Evolutionary conservation across 1,140 invertebrate genomes (phyloP), one percentile per base, ranked within the genome.

Genomic region (Pantala flavescens): DNA sequence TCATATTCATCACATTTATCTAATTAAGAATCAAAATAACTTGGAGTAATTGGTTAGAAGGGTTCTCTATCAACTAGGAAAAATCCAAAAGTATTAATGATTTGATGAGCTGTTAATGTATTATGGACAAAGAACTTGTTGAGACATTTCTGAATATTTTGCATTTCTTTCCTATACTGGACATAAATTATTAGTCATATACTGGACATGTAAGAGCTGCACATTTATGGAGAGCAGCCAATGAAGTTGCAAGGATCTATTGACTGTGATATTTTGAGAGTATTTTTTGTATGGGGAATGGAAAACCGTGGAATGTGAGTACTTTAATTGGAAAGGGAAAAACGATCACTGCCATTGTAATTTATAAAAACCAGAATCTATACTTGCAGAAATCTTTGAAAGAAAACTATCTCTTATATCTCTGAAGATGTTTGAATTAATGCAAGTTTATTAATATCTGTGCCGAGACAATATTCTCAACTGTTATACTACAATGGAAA

Each of bases 401-500:
- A 63, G 1, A 21, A 16, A 63, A 16, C n/a, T 7, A 12, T 63
- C 49, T 63, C 49, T 1, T 1, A 21, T 63, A 19, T 63, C 49
- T 63, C 49, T 63, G 5, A 5, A 63, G 3, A 63, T 63, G n/a
- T 63, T 63, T 63, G 12, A 63, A 63, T 63, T 19, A 63, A 63
- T 63, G 14, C 28, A 21, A 63, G 49, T 63, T 63, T 63, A 63
- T 63, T 63, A 21, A 63, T 63, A 63, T 63, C n/a, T 63, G 49
- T 63, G 49, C 49, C 3, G 49, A 63, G 49, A 63, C 49, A 63
- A 63, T 63, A 63, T 21, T 63, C 49, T 63, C 49, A 63, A 63
- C 49, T 63, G 49, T 63, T 63, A 16, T 63, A 63, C 49, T 63
- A 63, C 49, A 63, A 63, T 63, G 49, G 49, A 14, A 63, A 63